Evolutionary conservation across 35 echinoderm and acorn worm genomes (phyloP).

Genomic region (Patiria miniata): DNA sequence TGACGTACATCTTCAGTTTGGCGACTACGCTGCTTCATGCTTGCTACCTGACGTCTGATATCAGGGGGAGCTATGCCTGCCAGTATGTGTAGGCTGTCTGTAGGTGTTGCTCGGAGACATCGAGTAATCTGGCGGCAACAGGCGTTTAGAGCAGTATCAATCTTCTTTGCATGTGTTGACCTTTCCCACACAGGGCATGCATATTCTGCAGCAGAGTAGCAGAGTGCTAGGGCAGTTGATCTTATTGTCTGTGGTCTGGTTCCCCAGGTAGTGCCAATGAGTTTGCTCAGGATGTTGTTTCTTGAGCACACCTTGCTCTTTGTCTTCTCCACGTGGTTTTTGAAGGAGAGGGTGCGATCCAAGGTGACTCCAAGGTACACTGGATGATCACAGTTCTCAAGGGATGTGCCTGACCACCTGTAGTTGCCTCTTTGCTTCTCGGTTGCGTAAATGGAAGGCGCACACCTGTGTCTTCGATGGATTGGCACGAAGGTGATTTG

Average conservation of each 20-base stretch:
- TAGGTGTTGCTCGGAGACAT: constrained; percentile 28
- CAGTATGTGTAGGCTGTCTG: too few species aligned
- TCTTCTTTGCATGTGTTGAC: constrained; percentile 7
- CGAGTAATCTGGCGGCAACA: constrained; percentile 46
- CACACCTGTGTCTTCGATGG: constrained; percentile 11
- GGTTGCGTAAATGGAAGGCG: constrained; percentile 6
- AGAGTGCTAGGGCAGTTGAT: too few species aligned
- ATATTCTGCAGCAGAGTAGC: too few species aligned
- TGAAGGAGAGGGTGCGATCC: constrained; percentile 23
- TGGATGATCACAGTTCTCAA: constrained; percentile 14
- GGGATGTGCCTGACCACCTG: background rate
- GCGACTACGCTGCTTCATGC: too few species aligned
- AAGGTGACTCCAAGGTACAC: constrained; percentile 7
- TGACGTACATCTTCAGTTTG: too few species aligned
- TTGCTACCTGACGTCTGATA: too few species aligned
- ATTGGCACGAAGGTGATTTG: constrained; percentile 39
- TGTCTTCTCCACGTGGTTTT: constrained; percentile 3
- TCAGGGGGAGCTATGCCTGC: too few species aligned
- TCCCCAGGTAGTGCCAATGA: too few species aligned
- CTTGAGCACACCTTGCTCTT: constrained; percentile 23
- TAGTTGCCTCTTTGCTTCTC: background rate
- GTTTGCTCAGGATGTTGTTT: constrained; percentile 12
- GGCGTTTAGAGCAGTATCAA: constrained; percentile 13
- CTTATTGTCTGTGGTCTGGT: too few species aligned
- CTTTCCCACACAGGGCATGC: constrained; percentile 38